Percentiles rank a stretch among this genome's conserved stretches.
Conservation (phyloP, 2,113 vertebrate genomes). For the Sinocyclocheilus anophthalmus region DNA sequence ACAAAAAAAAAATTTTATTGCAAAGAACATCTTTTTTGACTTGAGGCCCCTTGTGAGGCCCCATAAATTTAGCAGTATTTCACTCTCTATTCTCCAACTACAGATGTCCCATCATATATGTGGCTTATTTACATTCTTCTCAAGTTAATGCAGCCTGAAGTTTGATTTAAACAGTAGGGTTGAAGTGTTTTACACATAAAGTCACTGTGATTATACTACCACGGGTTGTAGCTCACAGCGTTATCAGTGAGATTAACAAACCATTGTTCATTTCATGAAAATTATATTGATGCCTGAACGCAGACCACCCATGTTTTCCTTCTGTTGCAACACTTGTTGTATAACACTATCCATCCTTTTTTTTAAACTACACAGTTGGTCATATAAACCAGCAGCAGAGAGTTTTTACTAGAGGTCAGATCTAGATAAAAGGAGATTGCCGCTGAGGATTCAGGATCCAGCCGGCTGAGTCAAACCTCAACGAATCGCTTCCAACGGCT, state of each 20-base stretch:
- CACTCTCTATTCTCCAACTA: neutral
- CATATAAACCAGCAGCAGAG: neutral
- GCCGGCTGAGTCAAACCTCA: conserved; percentile 30
- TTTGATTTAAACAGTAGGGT: neutral
- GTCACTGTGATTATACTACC: neutral
- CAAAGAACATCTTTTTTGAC: neutral
- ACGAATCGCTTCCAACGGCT: conserved; percentile 3
- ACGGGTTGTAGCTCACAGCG: no score
- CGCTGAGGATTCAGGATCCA: conserved; percentile 26
- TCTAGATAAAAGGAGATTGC: conserved; percentile 3
- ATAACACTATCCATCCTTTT: neutral
- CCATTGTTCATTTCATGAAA: conserved; percentile 2
- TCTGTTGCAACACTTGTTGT: conserved; percentile 7
- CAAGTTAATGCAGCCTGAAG: neutral
- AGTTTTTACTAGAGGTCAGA: conserved; percentile 6
- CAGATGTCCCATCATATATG: neutral
- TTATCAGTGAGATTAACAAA: conserved; percentile 23
- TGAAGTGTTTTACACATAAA: neutral
- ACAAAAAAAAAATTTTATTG: neutral
- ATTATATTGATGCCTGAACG: neutral
- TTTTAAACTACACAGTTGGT: conserved; percentile 1
- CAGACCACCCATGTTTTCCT: conserved; percentile 24
- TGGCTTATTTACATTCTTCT: neutral
- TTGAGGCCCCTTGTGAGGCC: neutral
- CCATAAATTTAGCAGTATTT: neutral